Evolutionary conservation across 2,797 vertebrate species (phyloP).

Genomic region (Euphonia xanthogaster): DNA sequence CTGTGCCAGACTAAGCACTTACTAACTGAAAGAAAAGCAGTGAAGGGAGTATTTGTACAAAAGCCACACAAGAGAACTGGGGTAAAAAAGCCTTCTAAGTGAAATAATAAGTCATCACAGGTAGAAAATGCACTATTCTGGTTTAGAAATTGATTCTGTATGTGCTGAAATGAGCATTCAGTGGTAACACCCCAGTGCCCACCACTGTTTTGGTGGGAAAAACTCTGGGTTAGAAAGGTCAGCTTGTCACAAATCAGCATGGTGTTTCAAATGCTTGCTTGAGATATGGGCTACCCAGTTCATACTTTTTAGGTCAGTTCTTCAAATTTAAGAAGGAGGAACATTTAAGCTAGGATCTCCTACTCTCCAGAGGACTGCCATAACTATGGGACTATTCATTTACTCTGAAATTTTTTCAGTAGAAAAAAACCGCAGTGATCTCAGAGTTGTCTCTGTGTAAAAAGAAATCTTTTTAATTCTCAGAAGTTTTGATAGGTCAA

Average conservation of each 20-base stretch:
- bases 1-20: background rate
- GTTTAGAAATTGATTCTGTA: background rate
- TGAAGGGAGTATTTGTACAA: background rate
- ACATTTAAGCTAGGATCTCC: background rate
- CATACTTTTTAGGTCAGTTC: background rate
- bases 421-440: background rate
- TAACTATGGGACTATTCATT: background rate
- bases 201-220: background rate
- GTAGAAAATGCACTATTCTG: background rate
- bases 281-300: background rate
- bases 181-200: background rate
- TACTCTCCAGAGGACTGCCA: background rate
- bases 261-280: background rate
- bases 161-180: background rate
- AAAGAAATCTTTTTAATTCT: background rate
- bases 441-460: background rate
- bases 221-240: background rate
- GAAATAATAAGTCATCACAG: background rate
- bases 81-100: background rate
- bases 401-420: background rate
- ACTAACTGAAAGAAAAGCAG: background rate
- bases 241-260: background rate
- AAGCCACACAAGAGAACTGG: background rate
- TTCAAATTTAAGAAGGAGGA: background rate
- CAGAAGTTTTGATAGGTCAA: background rate